A percentile compares a stretch with the other conserved stretches of the same genome.
Evolutionary conservation across 35 echinoderm and acorn worm genomes (phyloP).

Genomic region (Antedon bifida): DNA sequence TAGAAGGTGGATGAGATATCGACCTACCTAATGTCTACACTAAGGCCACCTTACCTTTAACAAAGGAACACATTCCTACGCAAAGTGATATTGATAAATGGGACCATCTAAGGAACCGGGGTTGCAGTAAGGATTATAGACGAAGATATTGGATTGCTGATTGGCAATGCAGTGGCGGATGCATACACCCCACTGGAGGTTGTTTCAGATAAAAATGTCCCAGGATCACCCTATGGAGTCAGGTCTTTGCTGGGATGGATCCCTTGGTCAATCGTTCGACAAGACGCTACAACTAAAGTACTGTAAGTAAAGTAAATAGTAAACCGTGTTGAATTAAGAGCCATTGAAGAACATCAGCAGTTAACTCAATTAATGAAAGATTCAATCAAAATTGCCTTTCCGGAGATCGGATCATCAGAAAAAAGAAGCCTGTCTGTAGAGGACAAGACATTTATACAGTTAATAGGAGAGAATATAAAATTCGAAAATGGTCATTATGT

Average conservation of each 20-base stretch:
- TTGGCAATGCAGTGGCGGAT: conserved; percentile 29
- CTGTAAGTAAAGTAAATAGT: background rate
- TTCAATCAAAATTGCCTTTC: conserved; percentile 14
- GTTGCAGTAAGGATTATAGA: conserved; percentile 15
- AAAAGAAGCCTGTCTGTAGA: conserved; percentile 1
- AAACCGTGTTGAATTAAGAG: conserved; percentile 6
- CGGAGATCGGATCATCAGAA: conserved; percentile 9
- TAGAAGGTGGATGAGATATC: conserved; percentile 5
- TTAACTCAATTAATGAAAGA: conserved; percentile 1
- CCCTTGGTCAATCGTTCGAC: conserved; percentile 7
- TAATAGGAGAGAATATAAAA: background rate
- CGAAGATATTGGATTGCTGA: conserved; percentile 20
- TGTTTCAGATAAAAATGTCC: background rate
- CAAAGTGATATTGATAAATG: conserved; percentile 25
- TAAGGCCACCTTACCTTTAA: conserved; percentile 9
- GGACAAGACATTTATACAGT: conserved; percentile 10
- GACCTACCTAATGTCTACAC: conserved; percentile 7
- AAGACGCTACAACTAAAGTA: background rate
- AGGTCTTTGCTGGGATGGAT: conserved; percentile 14
- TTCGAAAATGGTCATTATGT: conserved; percentile 11
- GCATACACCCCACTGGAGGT: conserved; percentile 25
- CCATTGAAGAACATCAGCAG: conserved; percentile 5
- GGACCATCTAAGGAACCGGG: background rate
- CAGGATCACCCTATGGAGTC: conserved; percentile 6
- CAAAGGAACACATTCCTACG: conserved; percentile 9